Percentiles rank a stretch among this genome's conserved stretches.
These are phyloP conservation scores for Cryptoleucopteryx plumbea DNA, from an alignment of 2,113 vertebrate genomes.

Conservation along the genomic window DNA sequence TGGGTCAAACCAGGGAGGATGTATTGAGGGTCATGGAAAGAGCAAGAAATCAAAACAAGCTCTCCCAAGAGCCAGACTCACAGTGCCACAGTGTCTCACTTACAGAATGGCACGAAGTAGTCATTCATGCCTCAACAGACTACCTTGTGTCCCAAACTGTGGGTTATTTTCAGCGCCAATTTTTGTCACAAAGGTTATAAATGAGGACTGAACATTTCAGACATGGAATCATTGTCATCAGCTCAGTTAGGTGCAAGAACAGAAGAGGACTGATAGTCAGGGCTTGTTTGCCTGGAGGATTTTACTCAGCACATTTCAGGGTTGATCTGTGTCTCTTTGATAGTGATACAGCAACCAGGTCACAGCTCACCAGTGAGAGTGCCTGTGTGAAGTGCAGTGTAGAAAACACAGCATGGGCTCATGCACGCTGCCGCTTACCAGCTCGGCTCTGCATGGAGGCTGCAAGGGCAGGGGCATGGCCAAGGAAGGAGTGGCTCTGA, in stretches of 20 bases:
- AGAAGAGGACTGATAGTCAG: not conserved
- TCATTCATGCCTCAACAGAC: not conserved
- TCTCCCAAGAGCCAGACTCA: not conserved
- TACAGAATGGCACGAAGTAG: not conserved
- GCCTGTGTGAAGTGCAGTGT: not conserved
- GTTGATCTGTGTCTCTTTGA: not conserved
- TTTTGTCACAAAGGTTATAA: not conserved
- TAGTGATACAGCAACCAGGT: not conserved
- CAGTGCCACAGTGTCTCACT: not conserved
- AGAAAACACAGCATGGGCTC: not conserved
- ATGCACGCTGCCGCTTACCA: fast-evolving
- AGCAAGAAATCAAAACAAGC: not conserved
- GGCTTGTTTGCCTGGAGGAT: not conserved
- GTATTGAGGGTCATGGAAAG: not conserved
- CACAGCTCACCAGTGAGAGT: not conserved
- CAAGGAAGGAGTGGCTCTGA: not conserved
- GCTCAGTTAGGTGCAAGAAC: not conserved
- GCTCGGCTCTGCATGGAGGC: not conserved
- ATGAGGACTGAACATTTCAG: not conserved
- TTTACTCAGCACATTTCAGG: not conserved
- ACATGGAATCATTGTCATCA: not conserved
- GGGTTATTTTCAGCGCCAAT: not conserved
- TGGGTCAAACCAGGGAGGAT: not conserved
- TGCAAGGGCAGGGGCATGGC: not conserved
- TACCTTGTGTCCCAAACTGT: not conserved